phyloP scores from a whole-genome alignment of 2,797 vertebrate species.

The Agapornis canus region DNA sequence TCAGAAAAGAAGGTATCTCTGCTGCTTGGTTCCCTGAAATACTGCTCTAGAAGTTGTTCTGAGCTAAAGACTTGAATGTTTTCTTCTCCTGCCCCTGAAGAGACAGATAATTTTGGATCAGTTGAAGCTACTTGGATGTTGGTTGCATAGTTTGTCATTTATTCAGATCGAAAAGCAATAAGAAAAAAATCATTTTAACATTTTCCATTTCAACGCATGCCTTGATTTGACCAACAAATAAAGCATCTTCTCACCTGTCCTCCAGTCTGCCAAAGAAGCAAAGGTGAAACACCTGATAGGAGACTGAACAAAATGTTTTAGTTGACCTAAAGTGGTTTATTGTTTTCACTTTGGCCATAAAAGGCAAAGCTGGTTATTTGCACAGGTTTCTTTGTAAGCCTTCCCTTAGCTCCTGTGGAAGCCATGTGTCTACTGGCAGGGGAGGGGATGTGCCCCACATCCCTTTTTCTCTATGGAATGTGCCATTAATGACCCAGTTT shows the following conservation, averaged over 20 bases:
- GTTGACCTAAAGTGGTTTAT: neutral
- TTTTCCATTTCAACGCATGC: neutral
- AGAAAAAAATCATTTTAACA: neutral
- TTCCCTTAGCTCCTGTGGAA: neutral
- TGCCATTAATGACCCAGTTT: neutral
- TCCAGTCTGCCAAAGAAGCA: neutral
- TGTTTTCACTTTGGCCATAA: neutral
- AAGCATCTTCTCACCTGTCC: neutral
- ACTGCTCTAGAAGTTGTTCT: neutral
- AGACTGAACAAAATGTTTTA: neutral
- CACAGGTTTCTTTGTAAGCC: constrained; percentile 3
- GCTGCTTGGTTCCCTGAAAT: neutral
- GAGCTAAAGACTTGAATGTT: neutral
- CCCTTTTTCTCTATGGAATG: neutral
- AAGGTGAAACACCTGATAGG: neutral
- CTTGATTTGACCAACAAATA: neutral
- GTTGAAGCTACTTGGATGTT: neutral
- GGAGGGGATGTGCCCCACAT: neutral
- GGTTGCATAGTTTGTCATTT: neutral
- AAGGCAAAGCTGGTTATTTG: neutral
- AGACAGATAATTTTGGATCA: neutral
- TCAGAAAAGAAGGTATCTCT: neutral
- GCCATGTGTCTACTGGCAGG: neutral
- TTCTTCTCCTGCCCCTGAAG: neutral
- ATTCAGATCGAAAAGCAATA: neutral